A percentile compares a stretch with the other conserved stretches of the same genome.
phyloP scores from a whole-genome alignment of 2,888 invertebrate genomes.

The Aricia artaxerxes region DNA sequence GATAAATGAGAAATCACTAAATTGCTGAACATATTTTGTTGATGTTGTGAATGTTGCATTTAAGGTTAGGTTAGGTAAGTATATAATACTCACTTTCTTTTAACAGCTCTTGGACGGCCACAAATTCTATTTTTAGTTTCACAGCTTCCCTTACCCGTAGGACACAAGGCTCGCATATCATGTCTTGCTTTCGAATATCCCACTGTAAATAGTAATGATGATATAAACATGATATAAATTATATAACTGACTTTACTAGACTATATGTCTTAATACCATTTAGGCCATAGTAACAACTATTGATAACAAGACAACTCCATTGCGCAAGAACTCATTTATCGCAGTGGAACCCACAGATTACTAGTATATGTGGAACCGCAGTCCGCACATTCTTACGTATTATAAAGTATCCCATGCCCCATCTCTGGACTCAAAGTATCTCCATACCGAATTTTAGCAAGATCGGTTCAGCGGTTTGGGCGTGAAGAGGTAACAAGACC shows the following conservation, averaged over 20 bases:
- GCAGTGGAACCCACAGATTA: too few species aligned
- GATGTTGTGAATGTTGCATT: not conserved
- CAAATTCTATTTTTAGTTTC: slow-evolving; percentile 27
- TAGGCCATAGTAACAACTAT: not conserved
- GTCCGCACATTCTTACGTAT: too few species aligned
- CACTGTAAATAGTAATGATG: not conserved
- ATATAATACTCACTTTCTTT: slow-evolving; percentile 18
- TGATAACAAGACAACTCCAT: not conserved
- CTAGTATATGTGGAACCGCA: too few species aligned
- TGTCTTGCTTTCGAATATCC: slow-evolving; percentile 26
- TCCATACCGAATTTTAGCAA: too few species aligned
- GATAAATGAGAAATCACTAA: too few species aligned
- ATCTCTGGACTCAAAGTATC: too few species aligned
- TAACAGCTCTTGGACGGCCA: slow-evolving; percentile 28
- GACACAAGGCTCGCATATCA: slow-evolving; percentile 31
- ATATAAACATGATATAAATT: not conserved
- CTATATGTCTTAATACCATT: not conserved
- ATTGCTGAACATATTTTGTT: too few species aligned
- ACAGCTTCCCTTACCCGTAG: slow-evolving; percentile 22
- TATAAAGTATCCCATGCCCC: too few species aligned
- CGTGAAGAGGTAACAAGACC: too few species aligned
- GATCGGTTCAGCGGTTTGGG: too few species aligned
- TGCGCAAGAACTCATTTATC: too few species aligned
- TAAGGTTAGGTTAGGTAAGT: not conserved
- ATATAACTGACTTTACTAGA: not conserved